Conservation (phyloP, 1,140 invertebrate genomes). For the Chironomus striatipennis region DNA sequence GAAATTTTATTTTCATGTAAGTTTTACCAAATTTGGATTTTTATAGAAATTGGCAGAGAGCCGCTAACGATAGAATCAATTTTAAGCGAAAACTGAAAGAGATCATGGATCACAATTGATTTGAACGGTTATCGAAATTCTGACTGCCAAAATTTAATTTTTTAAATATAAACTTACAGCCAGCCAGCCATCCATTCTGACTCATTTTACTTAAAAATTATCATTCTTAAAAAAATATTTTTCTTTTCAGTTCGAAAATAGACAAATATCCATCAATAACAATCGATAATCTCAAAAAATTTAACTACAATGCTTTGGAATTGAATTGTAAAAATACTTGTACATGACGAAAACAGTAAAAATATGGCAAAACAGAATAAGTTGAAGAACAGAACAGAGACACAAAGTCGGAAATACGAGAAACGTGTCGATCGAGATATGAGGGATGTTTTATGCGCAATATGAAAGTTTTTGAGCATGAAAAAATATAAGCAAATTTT, state of each 20-base stretch:
- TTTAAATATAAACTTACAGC: too few relatives aligned
- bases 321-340: background rate
- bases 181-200: too few relatives aligned
- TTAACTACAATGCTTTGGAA: background rate
- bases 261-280: constrained; percentile 4
- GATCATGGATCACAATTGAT: too few relatives aligned
- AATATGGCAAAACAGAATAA: too few relatives aligned
- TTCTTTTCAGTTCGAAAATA: background rate
- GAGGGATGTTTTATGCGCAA: background rate
- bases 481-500: background rate
- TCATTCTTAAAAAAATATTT: background rate
- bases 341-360: background rate
- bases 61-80: too few relatives aligned
- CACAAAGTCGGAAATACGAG: background rate
- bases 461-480: background rate
- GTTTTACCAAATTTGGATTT: too few relatives aligned
- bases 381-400: background rate
- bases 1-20: too few relatives aligned
- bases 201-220: too few relatives aligned
- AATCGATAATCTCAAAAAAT: background rate
- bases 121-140: too few relatives aligned
- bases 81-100: too few relatives aligned
- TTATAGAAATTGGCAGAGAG: too few relatives aligned
- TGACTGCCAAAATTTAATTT: too few relatives aligned
- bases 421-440: constrained; percentile 5